Percentiles rank a stretch among this genome's conserved stretches.
Evolutionary conservation across 2,113 vertebrate genomes (phyloP).

Genomic region (Microcebus griseorufus): DNA sequence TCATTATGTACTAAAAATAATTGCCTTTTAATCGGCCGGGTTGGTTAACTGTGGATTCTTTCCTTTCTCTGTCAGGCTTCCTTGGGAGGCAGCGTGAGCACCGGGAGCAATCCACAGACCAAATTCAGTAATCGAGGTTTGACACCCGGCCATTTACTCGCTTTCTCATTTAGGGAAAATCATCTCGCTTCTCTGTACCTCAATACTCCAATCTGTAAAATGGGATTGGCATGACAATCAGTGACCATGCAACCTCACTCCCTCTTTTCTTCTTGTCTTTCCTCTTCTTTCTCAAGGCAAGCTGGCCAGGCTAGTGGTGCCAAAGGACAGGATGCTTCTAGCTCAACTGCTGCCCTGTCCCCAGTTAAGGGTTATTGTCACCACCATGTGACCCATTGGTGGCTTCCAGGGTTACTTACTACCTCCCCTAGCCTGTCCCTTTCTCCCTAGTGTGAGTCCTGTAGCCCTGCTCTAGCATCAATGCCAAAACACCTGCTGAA

Average conservation of each 20-base stretch:
- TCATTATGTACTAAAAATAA: conserved; percentile 31
- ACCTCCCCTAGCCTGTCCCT: no score
- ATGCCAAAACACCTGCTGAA: not conserved
- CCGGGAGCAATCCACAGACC: not conserved
- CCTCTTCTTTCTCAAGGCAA: not conserved
- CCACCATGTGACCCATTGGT: not conserved
- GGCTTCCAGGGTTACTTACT: not conserved
- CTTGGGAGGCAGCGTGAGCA: not conserved
- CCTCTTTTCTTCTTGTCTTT: not conserved
- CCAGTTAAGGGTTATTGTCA: not conserved
- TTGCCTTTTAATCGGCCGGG: conserved; percentile 14
- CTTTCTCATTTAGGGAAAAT: not conserved
- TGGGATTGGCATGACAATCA: not conserved
- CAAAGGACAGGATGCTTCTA: not conserved
- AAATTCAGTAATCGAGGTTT: not conserved
- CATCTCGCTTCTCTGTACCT: not conserved
- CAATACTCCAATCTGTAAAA: not conserved
- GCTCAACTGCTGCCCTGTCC: not conserved
- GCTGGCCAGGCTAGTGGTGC: no score
- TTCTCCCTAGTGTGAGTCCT: not conserved
- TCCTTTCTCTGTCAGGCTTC: not conserved
- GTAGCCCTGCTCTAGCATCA: not conserved
- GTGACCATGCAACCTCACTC: not conserved
- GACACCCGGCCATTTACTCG: not conserved
- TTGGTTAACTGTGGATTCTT: not conserved